Evolutionary conservation across 2,797 vertebrate species (phyloP).

Genomic region (Serranus cabrilla): DNA sequence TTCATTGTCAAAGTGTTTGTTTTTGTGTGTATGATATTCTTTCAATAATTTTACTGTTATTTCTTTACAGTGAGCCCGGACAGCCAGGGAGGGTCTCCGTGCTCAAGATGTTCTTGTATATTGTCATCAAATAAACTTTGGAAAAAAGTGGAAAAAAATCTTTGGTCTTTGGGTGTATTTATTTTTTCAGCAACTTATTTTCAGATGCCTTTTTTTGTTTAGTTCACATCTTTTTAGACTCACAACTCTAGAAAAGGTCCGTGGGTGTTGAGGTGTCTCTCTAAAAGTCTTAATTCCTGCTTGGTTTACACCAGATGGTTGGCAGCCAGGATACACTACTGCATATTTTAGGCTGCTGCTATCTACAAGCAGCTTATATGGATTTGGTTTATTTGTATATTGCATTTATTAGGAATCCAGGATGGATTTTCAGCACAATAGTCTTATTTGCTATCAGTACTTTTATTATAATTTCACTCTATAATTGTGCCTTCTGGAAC

Average conservation of each 20-base stretch:
- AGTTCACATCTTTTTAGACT: background rate
- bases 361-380: background rate
- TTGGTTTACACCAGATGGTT: background rate
- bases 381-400: background rate
- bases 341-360: background rate
- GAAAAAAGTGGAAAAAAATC: constrained; percentile 58
- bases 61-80: constrained; percentile 81
- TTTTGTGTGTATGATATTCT: background rate
- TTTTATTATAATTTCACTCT: background rate
- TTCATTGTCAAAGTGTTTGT: background rate
- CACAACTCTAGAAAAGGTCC: background rate
- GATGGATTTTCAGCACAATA: background rate
- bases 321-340: background rate
- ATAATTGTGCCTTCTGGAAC: background rate
- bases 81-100: constrained; percentile 72
- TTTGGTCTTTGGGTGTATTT: constrained; percentile 10
- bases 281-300: background rate
- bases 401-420: background rate
- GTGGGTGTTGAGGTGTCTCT: background rate
- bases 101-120: constrained; percentile 88
- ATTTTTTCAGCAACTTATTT: constrained; percentile 5
- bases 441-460: accelerated
- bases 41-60: constrained; percentile 37
- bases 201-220: background rate
- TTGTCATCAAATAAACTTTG: constrained; percentile 85